A percentile compares a stretch with the other conserved stretches of the same genome.
These are phyloP conservation scores for Ptilodon capucinus DNA, from an alignment of 2,888 invertebrate species.

Conservation along the genomic window DNA sequence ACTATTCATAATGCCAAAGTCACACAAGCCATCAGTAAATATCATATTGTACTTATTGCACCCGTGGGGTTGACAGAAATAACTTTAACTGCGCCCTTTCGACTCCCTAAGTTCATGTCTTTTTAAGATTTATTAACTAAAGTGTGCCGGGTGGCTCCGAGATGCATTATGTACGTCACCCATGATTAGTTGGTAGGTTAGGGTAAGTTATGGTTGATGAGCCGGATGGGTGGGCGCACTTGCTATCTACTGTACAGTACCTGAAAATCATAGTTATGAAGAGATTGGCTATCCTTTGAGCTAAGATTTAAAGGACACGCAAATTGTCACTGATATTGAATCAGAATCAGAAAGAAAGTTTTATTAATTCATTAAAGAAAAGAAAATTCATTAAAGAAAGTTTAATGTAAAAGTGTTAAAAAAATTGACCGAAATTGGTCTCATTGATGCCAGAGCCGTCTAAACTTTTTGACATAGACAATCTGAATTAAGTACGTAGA, in stretches of 20 bases:
- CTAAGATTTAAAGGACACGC: no score
- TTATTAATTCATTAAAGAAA: no score
- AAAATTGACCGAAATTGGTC: no score
- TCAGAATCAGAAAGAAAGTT: no score
- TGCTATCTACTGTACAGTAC: background rate
- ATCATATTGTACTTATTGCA: conserved; percentile 29
- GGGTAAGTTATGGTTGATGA: background rate
- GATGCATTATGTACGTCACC: background rate
- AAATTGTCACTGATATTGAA: no score
- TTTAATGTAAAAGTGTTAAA: no score
- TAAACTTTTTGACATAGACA: no score
- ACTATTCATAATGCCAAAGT: background rate
- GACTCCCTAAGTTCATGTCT: conserved; percentile 3
- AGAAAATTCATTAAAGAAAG: no score
- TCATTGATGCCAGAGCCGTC: no score
- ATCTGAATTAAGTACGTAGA: no score
- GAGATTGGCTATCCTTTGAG: no score
- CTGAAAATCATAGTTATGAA: no score
- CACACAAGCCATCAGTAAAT: background rate
- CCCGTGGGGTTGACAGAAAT: conserved; percentile 41
- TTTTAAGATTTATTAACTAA: background rate
- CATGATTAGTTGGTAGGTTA: background rate
- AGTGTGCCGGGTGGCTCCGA: background rate
- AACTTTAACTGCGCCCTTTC: conserved; percentile 24
- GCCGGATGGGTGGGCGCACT: background rate